Evolutionary conservation across 2,113 vertebrate genomes (phyloP).

Genomic region (Hemiscyllium ocellatum): DNA sequence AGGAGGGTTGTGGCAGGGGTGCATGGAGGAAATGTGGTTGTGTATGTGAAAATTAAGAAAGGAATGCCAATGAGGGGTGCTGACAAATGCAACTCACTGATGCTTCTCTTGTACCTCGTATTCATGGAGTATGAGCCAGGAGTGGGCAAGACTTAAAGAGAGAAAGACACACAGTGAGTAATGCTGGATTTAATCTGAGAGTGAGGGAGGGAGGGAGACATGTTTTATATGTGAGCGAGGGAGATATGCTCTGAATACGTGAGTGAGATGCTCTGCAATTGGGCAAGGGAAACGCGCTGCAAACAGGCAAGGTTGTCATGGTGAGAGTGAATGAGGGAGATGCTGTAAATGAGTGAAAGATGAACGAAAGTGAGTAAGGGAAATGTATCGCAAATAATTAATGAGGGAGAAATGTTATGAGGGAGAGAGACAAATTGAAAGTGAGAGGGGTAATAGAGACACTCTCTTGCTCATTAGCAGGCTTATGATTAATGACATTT

Average conservation of each 20-base stretch:
- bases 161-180: background rate
- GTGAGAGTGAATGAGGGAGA: background rate
- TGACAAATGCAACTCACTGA: background rate
- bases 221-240: no score
- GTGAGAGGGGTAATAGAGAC: no score
- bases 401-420: no score
- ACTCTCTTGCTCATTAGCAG: background rate
- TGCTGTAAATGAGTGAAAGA: background rate
- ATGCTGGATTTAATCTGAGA: no score
- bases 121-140: background rate
- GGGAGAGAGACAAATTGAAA: no score
- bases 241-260: no score
- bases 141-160: background rate
- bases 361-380: no score
- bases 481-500: constrained; percentile 15
- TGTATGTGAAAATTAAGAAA: background rate
- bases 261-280: background rate
- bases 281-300: background rate
- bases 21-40: background rate
- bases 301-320: background rate
- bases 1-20: background rate
- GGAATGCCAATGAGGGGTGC: background rate
- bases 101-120: no score
- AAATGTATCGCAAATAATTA: no score
- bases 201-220: no score